phyloP scores from a whole-genome alignment of 2,888 invertebrate species.

The Aleiodes leptofemur region DNA sequence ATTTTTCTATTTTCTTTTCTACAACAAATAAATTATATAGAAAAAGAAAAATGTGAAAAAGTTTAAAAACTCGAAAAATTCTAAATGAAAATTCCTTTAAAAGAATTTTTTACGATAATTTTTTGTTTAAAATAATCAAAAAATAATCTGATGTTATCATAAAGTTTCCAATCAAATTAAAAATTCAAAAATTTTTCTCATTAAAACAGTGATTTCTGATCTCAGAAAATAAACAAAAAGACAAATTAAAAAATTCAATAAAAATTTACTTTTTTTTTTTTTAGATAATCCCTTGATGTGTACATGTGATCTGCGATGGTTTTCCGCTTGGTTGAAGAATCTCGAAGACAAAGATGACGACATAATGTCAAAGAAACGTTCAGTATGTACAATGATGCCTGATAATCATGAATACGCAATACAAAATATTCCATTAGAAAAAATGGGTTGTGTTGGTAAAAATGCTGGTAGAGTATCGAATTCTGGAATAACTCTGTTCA shows the following conservation, averaged over 20 bases:
- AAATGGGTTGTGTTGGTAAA: constrained; percentile 89
- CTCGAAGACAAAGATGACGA: constrained; percentile 90
- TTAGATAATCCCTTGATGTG: constrained; percentile 92
- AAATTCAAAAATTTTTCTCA: neutral
- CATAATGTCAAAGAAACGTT: constrained; percentile 91
- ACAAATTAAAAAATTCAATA: constrained; percentile 12
- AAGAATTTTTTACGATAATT: neutral
- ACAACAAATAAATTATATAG: too few relatives aligned
- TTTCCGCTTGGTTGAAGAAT: constrained; percentile 87
- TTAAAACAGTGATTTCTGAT: neutral
- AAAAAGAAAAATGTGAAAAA: too few relatives aligned
- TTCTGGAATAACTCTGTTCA: constrained; percentile 36
- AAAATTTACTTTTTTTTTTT: constrained; percentile 52
- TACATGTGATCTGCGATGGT: constrained; percentile 93
- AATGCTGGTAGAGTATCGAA: constrained; percentile 67
- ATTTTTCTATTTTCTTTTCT: too few relatives aligned
- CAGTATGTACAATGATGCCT: constrained; percentile 86
- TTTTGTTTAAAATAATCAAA: too few relatives aligned
- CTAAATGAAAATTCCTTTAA: neutral
- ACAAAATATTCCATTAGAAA: constrained; percentile 87
- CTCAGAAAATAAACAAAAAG: neutral
- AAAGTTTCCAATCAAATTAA: too few relatives aligned
- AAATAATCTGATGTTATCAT: too few relatives aligned
- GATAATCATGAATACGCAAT: constrained; percentile 90
- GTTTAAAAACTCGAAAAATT: too few relatives aligned